Evolutionary conservation across 2,113 vertebrate species (phyloP).

Genomic region (Oreocharis arfaki): DNA sequence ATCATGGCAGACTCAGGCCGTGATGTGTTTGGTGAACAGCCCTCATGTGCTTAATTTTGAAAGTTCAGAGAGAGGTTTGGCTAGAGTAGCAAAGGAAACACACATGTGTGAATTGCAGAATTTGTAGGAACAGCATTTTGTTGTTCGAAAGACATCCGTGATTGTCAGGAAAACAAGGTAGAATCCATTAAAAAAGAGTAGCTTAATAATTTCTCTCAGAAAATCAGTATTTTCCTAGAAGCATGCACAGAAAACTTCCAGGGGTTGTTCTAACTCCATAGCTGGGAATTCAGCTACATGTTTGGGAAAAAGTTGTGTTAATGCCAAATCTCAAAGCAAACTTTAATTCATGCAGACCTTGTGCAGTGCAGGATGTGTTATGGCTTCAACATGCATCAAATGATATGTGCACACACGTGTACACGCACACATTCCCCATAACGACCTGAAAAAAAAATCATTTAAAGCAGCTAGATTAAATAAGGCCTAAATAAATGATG

Average conservation of each 20-base stretch:
- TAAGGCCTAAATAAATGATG: not conserved
- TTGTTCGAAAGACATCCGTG: not conserved
- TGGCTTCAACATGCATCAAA: not conserved
- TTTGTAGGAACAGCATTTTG: not conserved
- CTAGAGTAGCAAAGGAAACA: not conserved
- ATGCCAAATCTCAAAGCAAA: not conserved
- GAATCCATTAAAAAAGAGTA: not conserved
- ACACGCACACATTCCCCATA: not conserved
- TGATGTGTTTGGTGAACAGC: not conserved
- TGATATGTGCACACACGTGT: rapidly evolving
- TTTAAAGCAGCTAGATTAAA: not conserved
- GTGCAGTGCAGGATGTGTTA: not conserved
- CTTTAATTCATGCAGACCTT: not conserved
- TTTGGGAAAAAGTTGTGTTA: not conserved
- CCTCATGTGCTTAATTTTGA: slow-evolving; percentile 8
- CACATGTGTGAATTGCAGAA: not conserved
- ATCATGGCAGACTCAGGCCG: not conserved
- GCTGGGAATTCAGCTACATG: not conserved
- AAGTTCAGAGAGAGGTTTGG: not conserved
- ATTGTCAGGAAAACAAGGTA: not conserved
- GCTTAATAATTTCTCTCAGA: not conserved
- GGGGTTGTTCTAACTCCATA: not conserved
- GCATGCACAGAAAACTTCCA: rapidly evolving
- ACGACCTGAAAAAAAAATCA: not conserved
- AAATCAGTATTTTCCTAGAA: not conserved